Base-by-base conservation (phyloP, 2,113 vertebrate species). In the Ceyx melanurus region DNA sequence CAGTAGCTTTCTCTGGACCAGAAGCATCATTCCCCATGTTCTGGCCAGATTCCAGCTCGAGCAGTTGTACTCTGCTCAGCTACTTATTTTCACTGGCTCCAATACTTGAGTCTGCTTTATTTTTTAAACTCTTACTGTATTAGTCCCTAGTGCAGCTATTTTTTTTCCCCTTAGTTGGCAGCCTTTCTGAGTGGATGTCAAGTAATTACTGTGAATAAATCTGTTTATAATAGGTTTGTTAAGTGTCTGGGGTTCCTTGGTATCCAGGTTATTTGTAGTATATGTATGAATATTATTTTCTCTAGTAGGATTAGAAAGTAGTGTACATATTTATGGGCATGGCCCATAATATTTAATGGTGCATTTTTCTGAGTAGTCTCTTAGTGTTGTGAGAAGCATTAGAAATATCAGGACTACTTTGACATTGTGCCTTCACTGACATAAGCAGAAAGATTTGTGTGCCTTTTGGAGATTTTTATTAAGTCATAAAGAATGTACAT, bases 321-420 rank as follows among this genome's bases (percentile, higher is more conserved):
- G 4, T 10, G 5, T 81, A 53, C 20, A 3, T 86, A 16, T 88
- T 84, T 88, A 75, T 14, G 78, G 80, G 31, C 21, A 43, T 80
- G 72, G 35, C 20, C 62, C 46, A 48, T 91, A 82, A 89, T 73
- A 89, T 79, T 94, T 91, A 86, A 84, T 87, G 46, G 64, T 90
- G 46, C 46, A 35, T 85, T 78, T 93, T 92, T 88, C 62, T 84
- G 67, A 48, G 26, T 19, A 66, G 43, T 20, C 28, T 31, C 9
- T 54, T 54, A 40, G 25, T 70, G 48, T 85, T 93, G 88, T 53
- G 50, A 61, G 53, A 86, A 70, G 5, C 75, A 25, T 43, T 73
- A 70, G 42, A 76, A 90, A 54, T 73, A 80, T 66, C 13, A 35
- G 42, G n/a, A 19, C 20, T 79, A 3, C 76, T 79, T 57, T 79